phyloP scores from a whole-genome alignment of 2,113 vertebrate species.

The Gila orcuttii region DNA sequence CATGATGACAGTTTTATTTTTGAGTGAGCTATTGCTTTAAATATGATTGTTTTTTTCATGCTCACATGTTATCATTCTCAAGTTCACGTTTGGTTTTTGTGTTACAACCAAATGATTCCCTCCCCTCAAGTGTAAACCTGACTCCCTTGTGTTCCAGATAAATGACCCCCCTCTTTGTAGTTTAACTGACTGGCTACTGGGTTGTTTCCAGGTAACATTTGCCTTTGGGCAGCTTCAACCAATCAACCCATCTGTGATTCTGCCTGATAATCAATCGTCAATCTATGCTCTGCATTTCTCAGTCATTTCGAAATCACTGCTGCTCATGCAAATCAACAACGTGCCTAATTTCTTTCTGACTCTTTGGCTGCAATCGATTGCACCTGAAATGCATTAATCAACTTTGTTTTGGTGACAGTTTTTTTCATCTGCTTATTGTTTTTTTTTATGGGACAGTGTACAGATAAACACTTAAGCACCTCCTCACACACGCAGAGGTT shows the following conservation, averaged over 20 bases:
- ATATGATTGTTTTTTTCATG: not conserved
- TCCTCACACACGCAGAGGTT: not conserved
- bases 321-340: conserved; percentile 14
- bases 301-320: conserved; percentile 60
- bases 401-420: not conserved
- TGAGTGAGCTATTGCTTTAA: not conserved
- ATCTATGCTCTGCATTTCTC: conserved; percentile 25
- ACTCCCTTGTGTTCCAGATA: conserved; percentile 79
- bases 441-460: conserved; percentile 33
- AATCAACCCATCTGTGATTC: conserved; percentile 66
- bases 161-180: conserved; percentile 76
- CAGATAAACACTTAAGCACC: conserved; percentile 31
- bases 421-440: conserved; percentile 42
- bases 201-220: conserved; percentile 80
- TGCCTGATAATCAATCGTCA: conserved; percentile 58
- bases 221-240: conserved; percentile 51
- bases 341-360: conserved; percentile 40
- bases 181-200: conserved; percentile 82
- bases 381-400: conserved; percentile 33
- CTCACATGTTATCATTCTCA: conserved; percentile 28
- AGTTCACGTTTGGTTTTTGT: conserved; percentile 46
- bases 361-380: conserved; percentile 50
- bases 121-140: conserved; percentile 58
- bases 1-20: not conserved
- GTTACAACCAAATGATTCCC: conserved; percentile 60